A percentile compares a stretch with the other conserved stretches of the same genome.
These are phyloP conservation scores for Gorsachius goisagi DNA, from an alignment of 2,113 vertebrate genomes.

Conservation along the genomic window DNA sequence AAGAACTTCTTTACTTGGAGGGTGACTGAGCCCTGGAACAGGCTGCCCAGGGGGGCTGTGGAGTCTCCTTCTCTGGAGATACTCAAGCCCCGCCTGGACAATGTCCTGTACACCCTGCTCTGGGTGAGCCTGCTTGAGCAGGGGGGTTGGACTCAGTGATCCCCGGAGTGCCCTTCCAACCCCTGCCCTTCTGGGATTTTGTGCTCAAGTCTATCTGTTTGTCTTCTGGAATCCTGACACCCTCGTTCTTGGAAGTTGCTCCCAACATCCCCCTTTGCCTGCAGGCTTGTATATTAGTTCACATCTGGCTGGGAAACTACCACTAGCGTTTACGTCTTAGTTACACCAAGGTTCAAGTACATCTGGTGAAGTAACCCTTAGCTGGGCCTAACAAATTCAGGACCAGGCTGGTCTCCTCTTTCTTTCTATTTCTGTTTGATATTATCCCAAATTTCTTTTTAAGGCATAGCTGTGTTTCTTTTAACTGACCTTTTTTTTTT, in stretches of 20 bases:
- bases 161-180: too few species aligned
- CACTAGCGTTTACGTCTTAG: constrained; percentile 4
- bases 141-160: too few species aligned
- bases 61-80: too few species aligned
- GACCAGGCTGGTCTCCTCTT: background rate
- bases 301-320: background rate
- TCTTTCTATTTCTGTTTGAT: background rate
- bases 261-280: background rate
- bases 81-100: too few species aligned
- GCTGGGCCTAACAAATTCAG: background rate
- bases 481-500: too few species aligned
- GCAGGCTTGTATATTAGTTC: background rate
- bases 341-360: background rate
- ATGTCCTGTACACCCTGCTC: too few species aligned
- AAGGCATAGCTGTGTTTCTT: background rate
- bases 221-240: background rate
- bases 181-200: too few species aligned
- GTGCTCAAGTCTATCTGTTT: background rate
- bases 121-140: too few species aligned
- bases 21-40: too few species aligned
- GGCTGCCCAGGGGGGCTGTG: too few species aligned
- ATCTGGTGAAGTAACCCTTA: background rate
- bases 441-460: background rate
- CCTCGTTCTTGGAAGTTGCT: background rate
- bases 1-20: too few species aligned